Conservation (phyloP, 2,113 vertebrate genomes). For the Egretta garzetta region DNA sequence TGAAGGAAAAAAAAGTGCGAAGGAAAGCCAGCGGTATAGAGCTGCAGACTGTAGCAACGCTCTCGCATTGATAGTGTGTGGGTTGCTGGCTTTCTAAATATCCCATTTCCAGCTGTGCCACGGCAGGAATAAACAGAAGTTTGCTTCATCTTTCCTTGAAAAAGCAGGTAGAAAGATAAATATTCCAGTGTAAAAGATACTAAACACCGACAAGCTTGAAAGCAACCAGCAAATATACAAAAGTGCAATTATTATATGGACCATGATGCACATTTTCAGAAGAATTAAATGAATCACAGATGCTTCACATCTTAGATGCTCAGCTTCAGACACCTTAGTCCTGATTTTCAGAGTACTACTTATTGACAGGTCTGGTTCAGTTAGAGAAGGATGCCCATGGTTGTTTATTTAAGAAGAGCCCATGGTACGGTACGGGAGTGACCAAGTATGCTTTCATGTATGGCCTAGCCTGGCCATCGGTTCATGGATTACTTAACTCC, state of each 20-base stretch:
- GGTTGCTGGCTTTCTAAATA: background rate
- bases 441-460: background rate
- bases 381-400: background rate
- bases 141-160: background rate
- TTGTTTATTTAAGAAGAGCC: background rate
- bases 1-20: conserved; percentile 70
- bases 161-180: background rate
- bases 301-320: background rate
- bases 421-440: background rate
- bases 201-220: background rate
- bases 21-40: background rate
- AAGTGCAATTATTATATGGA: background rate
- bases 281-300: background rate
- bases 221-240: background rate
- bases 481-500: background rate
- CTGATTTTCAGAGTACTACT: background rate
- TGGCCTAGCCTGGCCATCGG: background rate
- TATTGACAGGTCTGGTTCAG: background rate
- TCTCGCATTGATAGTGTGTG: background rate
- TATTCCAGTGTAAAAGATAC: background rate
- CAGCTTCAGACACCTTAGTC: background rate
- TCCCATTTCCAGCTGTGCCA: background rate
- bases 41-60: conserved; percentile 34
- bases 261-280: background rate
- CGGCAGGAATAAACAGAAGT: background rate